phyloP scores from a whole-genome alignment of 2,113 vertebrate species.

The Benitochromis conjunctus region DNA sequence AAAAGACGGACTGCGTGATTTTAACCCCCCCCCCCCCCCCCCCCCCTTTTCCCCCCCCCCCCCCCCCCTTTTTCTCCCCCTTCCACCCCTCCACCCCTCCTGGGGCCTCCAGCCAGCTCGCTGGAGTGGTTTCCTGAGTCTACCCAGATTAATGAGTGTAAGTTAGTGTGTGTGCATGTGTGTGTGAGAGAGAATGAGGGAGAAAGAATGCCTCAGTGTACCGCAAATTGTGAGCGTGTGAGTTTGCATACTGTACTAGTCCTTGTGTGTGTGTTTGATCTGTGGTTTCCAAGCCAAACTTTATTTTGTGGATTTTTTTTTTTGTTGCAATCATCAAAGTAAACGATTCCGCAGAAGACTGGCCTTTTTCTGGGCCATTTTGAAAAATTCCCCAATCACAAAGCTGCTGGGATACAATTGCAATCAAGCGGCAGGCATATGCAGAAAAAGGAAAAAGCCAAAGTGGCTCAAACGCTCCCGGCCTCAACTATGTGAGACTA shows the following conservation, averaged over 20 bases:
- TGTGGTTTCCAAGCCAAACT: conserved; percentile 73
- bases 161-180: conserved; percentile 54
- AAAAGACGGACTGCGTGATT: not conserved
- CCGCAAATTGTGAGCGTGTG: conserved; percentile 69
- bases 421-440: conserved; percentile 51
- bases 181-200: conserved; percentile 38
- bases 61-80: conserved; percentile 13
- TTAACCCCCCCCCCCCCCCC: not conserved
- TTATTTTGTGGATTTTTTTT: conserved; percentile 70
- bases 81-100: conserved; percentile 29
- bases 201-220: conserved; percentile 65
- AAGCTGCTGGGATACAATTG: conserved; percentile 47
- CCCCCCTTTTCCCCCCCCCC: too few relatives aligned
- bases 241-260: conserved; percentile 53
- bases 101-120: conserved; percentile 74
- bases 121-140: conserved; percentile 78
- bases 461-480: conserved; percentile 11
- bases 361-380: conserved; percentile 43
- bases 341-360: conserved; percentile 57
- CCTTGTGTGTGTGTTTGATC: conserved; percentile 40
- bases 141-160: conserved; percentile 76
- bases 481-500: not conserved
- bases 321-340: conserved; percentile 66
- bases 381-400: conserved; percentile 50
- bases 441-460: not conserved